phyloP scores from a whole-genome alignment of 2,113 vertebrate genomes.

The Pipra filicauda region DNA sequence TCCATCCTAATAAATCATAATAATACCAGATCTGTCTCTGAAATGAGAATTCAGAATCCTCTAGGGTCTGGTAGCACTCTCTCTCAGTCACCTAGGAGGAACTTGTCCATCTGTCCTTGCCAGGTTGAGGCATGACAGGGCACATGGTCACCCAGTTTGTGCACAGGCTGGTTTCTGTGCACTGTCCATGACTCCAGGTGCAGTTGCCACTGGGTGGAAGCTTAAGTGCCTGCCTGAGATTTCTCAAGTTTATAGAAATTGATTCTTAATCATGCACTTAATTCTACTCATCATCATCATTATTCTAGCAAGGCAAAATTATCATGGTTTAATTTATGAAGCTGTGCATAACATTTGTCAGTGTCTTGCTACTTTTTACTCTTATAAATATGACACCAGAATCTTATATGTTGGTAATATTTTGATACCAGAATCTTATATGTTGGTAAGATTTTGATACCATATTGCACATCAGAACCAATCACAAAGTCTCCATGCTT shows the following conservation, averaged over 20 bases:
- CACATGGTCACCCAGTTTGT: background rate
- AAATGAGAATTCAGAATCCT: background rate
- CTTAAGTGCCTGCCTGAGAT: background rate
- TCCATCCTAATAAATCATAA: background rate
- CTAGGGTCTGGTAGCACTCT: background rate
- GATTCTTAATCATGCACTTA: constrained; percentile 17
- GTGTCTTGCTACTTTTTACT: background rate
- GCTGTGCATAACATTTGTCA: background rate
- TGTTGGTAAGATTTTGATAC: background rate
- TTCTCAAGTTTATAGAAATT: background rate
- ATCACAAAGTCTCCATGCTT: background rate
- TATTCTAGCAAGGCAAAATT: background rate
- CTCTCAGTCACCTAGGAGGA: rapidly evolving
- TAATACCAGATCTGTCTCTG: background rate
- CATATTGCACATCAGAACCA: background rate
- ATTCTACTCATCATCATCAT: background rate
- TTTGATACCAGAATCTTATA: background rate
- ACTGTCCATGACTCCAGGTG: background rate
- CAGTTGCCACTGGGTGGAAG: background rate
- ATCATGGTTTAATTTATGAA: background rate
- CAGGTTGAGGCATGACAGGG: background rate
- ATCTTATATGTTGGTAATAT: background rate
- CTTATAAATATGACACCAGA: background rate
- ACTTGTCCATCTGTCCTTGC: background rate
- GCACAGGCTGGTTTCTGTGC: background rate